These are phyloP conservation scores for Aethina tumida DNA, from an alignment of 1,140 invertebrate genomes.

Conservation along the genomic window DNA sequence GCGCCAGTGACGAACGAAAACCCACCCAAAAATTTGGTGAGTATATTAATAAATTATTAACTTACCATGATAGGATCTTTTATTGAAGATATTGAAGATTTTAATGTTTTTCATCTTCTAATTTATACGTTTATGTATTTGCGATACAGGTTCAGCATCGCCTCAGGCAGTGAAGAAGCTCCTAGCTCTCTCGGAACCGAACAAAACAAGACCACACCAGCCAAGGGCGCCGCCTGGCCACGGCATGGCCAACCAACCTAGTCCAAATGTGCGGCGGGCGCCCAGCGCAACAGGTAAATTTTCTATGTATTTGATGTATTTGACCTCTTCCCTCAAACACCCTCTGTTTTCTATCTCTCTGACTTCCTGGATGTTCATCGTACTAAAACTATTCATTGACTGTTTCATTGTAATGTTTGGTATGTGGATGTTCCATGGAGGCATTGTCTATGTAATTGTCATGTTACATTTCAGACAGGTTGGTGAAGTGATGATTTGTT, in stretches of 20 bases:
- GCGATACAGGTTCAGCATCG: conserved; percentile 71
- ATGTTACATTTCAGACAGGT: no score
- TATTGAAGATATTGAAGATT: conserved; percentile 8
- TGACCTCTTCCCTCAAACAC: not conserved
- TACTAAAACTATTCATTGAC: no score
- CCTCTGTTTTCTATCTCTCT: not conserved
- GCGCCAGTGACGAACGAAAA: conserved; percentile 70
- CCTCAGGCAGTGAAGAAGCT: conserved; percentile 92
- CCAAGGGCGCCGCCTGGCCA: conserved; percentile 52
- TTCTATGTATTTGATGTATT: no score
- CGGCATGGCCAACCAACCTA: conserved; percentile 40
- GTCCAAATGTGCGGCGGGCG: conserved; percentile 39
- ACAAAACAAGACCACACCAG: conserved; percentile 80
- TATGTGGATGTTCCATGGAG: no score
- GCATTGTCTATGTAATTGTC: no score
- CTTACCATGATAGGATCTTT: not conserved
- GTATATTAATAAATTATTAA: not conserved
- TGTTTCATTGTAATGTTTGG: no score
- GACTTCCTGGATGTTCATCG: no score
- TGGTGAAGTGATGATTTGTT: no score
- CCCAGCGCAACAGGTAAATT: conserved; percentile 35
- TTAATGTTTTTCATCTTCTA: not conserved
- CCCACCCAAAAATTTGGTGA: conserved; percentile 54
- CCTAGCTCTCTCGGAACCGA: conserved; percentile 74
- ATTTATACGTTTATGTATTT: not conserved